Conservation (phyloP, 2,113 vertebrate genomes). For the Heterotis niloticus region DNA sequence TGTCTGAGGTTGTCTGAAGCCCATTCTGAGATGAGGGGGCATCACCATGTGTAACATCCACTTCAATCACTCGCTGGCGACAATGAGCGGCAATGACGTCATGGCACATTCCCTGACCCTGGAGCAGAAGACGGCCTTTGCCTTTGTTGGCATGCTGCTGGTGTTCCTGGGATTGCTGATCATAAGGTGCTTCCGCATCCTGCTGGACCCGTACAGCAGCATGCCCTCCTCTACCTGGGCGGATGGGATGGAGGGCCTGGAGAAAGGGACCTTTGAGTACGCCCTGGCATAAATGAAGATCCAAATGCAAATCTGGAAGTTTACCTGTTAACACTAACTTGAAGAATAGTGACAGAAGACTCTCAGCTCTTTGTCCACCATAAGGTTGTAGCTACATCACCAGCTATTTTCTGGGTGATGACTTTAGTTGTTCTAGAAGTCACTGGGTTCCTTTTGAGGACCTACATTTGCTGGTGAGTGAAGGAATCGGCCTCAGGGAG, state of each 20-base stretch:
- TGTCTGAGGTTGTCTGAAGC: constrained; percentile 57
- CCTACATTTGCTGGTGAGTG: background rate
- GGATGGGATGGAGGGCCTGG: constrained; percentile 86
- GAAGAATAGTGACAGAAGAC: background rate
- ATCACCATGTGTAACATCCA: constrained; percentile 82
- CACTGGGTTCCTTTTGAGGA: constrained; percentile 7
- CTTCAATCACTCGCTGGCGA: constrained; percentile 81
- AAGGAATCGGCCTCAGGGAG: constrained; percentile 28
- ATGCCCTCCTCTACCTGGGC: constrained; percentile 97
- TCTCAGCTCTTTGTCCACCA: background rate
- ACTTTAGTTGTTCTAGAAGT: background rate
- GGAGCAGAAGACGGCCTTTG: constrained; percentile 94
- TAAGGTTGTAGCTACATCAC: background rate
- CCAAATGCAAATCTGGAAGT: background rate
- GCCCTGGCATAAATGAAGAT: constrained; percentile 76
- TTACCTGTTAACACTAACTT: background rate
- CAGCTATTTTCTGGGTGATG: background rate
- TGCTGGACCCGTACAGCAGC: constrained; percentile 92
- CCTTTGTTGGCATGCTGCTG: constrained; percentile 89
- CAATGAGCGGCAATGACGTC: constrained; percentile 82
- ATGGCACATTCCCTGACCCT: constrained; percentile 83
- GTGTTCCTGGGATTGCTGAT: constrained; percentile 91
- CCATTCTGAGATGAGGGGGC: constrained; percentile 58
- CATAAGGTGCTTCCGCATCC: constrained; percentile 89
- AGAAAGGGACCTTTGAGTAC: constrained; percentile 95